Percentiles rank a stretch among this genome's conserved stretches.
These are phyloP conservation scores for Eulemur macaco DNA, from an alignment of 2,113 vertebrate species.

Conservation along the genomic window DNA sequence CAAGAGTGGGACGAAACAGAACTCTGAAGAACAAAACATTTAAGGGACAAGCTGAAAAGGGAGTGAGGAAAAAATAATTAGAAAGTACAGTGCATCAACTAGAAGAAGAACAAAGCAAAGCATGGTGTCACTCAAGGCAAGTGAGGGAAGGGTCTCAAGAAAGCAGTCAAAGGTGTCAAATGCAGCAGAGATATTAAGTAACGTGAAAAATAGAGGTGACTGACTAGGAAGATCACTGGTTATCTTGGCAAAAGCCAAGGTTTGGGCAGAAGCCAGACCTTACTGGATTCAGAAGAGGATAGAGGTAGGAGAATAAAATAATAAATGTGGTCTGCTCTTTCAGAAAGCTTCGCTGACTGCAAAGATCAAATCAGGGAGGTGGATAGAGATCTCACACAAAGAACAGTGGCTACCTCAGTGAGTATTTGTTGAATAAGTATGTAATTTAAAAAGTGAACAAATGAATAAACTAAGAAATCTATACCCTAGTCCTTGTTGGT, in stretches of 20 bases:
- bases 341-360: background rate
- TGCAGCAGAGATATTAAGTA: background rate
- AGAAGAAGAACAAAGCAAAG: background rate
- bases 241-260: background rate
- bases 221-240: background rate
- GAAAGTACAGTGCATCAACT: background rate
- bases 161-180: background rate
- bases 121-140: background rate
- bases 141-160: background rate
- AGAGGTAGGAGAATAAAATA: background rate
- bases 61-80: background rate
- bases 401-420: background rate
- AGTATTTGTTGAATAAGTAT: background rate
- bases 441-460: constrained; percentile 7
- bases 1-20: background rate
- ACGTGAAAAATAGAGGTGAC: background rate
- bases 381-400: background rate
- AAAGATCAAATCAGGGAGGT: background rate
- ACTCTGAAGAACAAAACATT: constrained; percentile 21
- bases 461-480: background rate
- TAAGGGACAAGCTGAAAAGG: background rate
- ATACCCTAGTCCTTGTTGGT: background rate
- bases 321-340: background rate
- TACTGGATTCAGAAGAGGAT: background rate
- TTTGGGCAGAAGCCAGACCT: background rate